Base-by-base conservation (phyloP, 2,888 invertebrate genomes). In the Eudemis profundana region DNA sequence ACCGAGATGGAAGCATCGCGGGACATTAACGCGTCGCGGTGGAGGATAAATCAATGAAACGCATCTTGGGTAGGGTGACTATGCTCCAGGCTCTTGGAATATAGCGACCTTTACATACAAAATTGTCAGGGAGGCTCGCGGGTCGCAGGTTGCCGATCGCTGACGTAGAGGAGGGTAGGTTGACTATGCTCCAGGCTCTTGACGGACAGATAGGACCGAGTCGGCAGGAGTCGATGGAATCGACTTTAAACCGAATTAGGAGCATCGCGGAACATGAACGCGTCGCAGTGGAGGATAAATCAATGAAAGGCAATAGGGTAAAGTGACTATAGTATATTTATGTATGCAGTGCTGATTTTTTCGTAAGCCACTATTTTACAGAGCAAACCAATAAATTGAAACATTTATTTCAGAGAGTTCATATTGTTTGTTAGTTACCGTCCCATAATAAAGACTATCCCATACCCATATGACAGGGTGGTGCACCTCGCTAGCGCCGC, bases 11-110 rank as follows among this genome's bases (percentile, higher is more conserved):
- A 74, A 75, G 72, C 74, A 74, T 71, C 70, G 74, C 69, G 71
- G 69, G 71, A 75, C 75, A 77, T 79, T 80, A 79, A 78, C 80
- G 78, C 79, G 73, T 78, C 70, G 75, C 51, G 61, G 69, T 69
- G 72, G 82, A 78, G 79, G 74, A 77, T 80, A 78, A 83, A 83
- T 84, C 81, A 82, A 76, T 76, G 76, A 67, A 67, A 67, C 50
- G 70, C 72, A 67, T 67, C 68, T 69, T 68, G 60, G 59, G 66
- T 76, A 72, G 71, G 74, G 76, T 74, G 71, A 69, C 75, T 64
- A 74, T 61, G 40, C 12, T 4, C 49, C 63, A 42, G 42, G 63
- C 47, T 59, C 19, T 3, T n/a, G 10, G n/a, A n/a, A n/a, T n/a
- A n/a, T n/a, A n/a, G n/a, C n/a, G n/a, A n/a, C n/a, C n/a, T n/a